Conservation (phyloP, 2,797 vertebrate species). For the Psittacula derbiana region DNA sequence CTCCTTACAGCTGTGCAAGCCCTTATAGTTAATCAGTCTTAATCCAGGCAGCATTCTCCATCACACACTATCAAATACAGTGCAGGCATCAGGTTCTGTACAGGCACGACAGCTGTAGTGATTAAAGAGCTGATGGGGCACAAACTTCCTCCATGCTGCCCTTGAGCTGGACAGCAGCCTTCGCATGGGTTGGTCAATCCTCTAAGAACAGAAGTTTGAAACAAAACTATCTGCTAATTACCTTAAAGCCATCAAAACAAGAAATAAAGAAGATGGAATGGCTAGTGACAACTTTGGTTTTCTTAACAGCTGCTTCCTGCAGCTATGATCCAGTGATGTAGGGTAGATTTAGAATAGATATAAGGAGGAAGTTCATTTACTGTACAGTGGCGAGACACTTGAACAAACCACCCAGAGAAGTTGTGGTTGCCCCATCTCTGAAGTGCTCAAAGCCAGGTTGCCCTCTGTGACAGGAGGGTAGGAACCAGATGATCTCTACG, state of each 20-base stretch:
- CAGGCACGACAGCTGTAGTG: neutral
- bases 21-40: neutral
- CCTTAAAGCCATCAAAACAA: neutral
- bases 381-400: neutral
- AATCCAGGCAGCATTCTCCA: neutral
- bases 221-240: neutral
- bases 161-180: neutral
- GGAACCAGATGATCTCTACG: neutral
- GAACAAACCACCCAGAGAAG: neutral
- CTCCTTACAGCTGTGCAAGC: neutral
- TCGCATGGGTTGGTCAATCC: neutral
- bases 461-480: neutral
- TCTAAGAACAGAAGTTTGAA: neutral
- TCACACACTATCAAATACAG: neutral
- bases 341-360: neutral
- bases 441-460: neutral
- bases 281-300: neutral
- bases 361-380: neutral
- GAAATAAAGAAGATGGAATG: neutral
- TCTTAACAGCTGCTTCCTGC: neutral
- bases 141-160: neutral
- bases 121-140: neutral
- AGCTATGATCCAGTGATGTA: neutral
- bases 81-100: neutral
- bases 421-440: neutral